Evolutionary conservation across 23 tunicate genomes (phyloP), one percentile per base, ranked within the genome.

Genomic region (Aplidium turbinatum): DNA sequence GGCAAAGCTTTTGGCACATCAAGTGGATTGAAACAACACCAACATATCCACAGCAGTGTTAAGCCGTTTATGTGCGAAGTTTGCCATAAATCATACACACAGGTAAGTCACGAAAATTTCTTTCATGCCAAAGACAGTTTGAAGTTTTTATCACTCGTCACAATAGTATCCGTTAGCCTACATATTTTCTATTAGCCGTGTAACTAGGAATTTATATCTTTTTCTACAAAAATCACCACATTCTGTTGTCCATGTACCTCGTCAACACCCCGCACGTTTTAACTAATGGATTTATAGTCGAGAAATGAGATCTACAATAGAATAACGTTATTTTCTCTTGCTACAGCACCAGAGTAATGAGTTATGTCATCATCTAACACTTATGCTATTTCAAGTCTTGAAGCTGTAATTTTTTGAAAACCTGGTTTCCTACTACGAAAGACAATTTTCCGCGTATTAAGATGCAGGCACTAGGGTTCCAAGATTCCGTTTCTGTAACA

Each of bases 11-110:
- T 80, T 45, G 60, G 39, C 19, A 80, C 78, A 30, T 33, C 78
- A 3, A 80, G 78, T 33, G 85, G 85, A 22, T 50, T 80, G 2
- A 80, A 80, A 46, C 85, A 80, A 38, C 85, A 80, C 45, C 63
- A 38, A 3, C 85, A 80, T 46, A 80, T 70, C 25, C 85, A 80
- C 78, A 70, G 85, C 32, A 80, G 78, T 42, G 73, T 68, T 1
- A 80, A 80, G 45, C 78, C 85, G 0, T 70, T 47, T 46, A 58
- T 70, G 4, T 80, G 85, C 52, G 70, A 72, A 33, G 78, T 57
- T 22, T 80, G 85, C 47, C 73, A 80, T 20, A 64, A 65, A 58
- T 57, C 78, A 11, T 80, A 80, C 56, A 80, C 85, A 9, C 85
- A 80, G 85, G 85, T 80, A 69, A 27, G 42, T 11, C 9, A 2